Evolutionary conservation across 2,797 vertebrate genomes (phyloP), one percentile per base, ranked within the genome.

Genomic region (Borostomias antarcticus): DNA sequence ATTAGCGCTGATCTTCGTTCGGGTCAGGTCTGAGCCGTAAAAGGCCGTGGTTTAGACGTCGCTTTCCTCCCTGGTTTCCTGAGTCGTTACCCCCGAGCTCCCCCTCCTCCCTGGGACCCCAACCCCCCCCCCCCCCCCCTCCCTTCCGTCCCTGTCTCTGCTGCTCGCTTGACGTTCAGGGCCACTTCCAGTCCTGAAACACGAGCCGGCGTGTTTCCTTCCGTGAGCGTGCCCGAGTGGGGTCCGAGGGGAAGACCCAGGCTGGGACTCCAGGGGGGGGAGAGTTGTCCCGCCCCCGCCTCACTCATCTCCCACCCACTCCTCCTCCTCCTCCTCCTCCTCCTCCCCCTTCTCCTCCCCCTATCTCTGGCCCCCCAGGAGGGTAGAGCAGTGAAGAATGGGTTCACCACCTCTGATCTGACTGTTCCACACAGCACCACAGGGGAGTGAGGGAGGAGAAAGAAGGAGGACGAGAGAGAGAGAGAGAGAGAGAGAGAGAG

Each of bases 151-250:
- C 58, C 68, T 40, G 53, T 58, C 71, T 68, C 74, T 59, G 67
- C 72, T 69, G 83, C 66, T 85, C 75, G 54, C 65, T 83, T 83
- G 84, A 83, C 77, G 82, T 80, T 78, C 75, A 69, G 69, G 57
- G 52, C 11, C 72, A 82, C 70, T 77, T 85, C 68, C 79, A 75
- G 70, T 71, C 21, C 52, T 76, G 89, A 86, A 89, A 91, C 77
- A 43, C 30, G 85, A 90, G 83, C 78, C 58, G 21, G 59, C 59
- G 74, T 85, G 82, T 91, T 86, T 83, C 85, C 63, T 65, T 76
- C 69, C 72, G 74, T 74, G 78, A 59, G 63, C 76, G 64, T 62
- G 68, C 57, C 45, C 63, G 50, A 74, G 65, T 74, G 65, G 37
- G 69, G 2, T 62, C 30, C 40, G 64, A 70, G 52, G 29, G 69